Evolutionary conservation across 2,888 invertebrate genomes (phyloP).

Genomic region (Drosophila antonietae): DNA sequence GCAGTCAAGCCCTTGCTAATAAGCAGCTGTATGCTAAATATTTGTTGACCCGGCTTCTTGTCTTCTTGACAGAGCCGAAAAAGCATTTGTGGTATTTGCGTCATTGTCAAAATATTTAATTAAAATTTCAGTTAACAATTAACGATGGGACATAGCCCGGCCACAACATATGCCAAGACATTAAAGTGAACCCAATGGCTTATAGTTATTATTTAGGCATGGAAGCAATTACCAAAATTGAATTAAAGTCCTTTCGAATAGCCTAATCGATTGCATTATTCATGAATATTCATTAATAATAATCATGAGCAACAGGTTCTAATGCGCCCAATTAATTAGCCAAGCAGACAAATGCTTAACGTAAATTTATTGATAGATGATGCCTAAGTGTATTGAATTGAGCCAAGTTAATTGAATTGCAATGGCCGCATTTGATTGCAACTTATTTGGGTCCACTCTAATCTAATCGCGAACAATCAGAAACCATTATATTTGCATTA

Average conservation of each 20-base stretch:
- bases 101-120: constrained; percentile 74
- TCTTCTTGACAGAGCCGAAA: constrained; percentile 28
- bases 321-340: constrained; percentile 33
- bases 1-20: constrained; percentile 32
- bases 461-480: constrained; percentile 38
- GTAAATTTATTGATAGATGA: constrained; percentile 7
- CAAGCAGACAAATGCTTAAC: not conserved
- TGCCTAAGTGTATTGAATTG: constrained; percentile 28
- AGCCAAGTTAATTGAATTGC: constrained; percentile 38
- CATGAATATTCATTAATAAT: constrained; percentile 37
- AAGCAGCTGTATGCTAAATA: constrained; percentile 54
- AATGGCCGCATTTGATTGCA: constrained; percentile 6
- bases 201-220: constrained; percentile 8
- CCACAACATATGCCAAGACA: constrained; percentile 20
- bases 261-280: constrained; percentile 44
- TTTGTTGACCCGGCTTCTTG: constrained; percentile 19
- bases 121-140: constrained; percentile 78
- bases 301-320: constrained; percentile 15
- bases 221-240: constrained; percentile 47
- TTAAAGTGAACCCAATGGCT: constrained; percentile 15
- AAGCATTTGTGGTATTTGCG: constrained; percentile 63
- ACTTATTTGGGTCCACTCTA: constrained; percentile 9
- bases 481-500: constrained; percentile 57
- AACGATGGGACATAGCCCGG: constrained; percentile 46
- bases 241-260: constrained; percentile 38